Conservation (phyloP, 2,797 vertebrate species). For the Chiroxiphia lanceolata region DNA sequence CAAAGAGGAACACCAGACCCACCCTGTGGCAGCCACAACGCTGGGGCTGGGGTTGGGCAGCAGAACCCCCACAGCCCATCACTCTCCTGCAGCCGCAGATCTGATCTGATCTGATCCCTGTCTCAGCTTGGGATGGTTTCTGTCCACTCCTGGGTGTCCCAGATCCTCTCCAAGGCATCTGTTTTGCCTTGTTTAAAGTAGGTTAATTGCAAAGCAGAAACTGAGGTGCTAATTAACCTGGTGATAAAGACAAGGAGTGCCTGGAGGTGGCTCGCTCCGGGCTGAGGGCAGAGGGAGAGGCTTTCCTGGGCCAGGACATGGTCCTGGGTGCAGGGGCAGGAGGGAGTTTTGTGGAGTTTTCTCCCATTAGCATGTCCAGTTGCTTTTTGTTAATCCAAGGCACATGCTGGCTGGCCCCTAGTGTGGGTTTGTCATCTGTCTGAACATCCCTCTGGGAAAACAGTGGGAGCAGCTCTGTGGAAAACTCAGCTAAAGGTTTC, state of each 20-base stretch:
- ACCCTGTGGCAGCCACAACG: fast-evolving
- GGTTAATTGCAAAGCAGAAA: slow-evolving; percentile 51
- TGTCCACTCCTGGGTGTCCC: neutral
- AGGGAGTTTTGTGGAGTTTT: neutral
- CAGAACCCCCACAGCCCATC: fast-evolving
- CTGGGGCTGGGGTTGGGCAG: neutral
- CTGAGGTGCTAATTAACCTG: neutral
- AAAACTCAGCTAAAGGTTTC: neutral
- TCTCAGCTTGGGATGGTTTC: neutral
- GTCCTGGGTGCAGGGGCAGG: neutral
- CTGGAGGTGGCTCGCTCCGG: neutral
- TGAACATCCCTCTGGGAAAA: neutral
- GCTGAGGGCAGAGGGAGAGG: neutral
- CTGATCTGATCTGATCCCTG: neutral
- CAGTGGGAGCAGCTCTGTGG: neutral
- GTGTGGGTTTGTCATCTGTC: neutral
- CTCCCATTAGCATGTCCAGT: neutral
- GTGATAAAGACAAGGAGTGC: neutral
- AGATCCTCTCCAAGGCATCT: neutral
- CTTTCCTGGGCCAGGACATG: fast-evolving
- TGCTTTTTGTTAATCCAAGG: neutral
- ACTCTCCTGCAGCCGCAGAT: fast-evolving
- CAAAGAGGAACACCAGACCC: neutral
- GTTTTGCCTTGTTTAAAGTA: neutral
- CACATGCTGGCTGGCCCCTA: fast-evolving